Evolutionary conservation across 2,888 invertebrate genomes (phyloP), one percentile per base, ranked within the genome.

Genomic region (Zele albiditarsus): DNA sequence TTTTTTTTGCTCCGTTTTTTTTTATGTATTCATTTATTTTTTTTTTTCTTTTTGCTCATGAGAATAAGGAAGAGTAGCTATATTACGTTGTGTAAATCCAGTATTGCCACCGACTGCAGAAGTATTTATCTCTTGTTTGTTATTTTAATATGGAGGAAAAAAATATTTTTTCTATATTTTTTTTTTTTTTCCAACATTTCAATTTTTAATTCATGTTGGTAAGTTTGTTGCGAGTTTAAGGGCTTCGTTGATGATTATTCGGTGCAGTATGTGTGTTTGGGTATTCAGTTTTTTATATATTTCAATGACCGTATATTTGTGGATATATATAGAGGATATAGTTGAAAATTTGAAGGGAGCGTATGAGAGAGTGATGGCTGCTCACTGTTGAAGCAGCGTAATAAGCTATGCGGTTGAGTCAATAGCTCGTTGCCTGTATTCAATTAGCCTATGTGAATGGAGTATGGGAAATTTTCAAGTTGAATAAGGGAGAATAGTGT

Each of bases 81-180:
- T 2, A 5, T 10, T 23, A 23, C 53, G 23, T 20, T 20, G 20
- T 23, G 53, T 53, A 53, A 53, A 53, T 53, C 20, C 53, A 20
- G 20, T 23, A 20, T 20, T 53, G 23, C n/a, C n/a, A n/a, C 42
- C 12, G 42, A 2, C 20, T 20, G 53, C 5, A 49, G 2, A n/a
- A 53, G 53, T 53, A 53, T 46, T 46, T 46, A 5, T 53, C 20
- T 53, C 20, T 53, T 53, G 53, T 53, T 53, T 53, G 20, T 53
- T 38, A 38, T 38, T 53, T 53, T 23, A 53, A 5, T 12, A 42
- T 53, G 53, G 5, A 46, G 0, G 14, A 46, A n/a, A 53, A 20
- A 53, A 8, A 1, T 53, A 53, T 76, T 77, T 77, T 79, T 86
- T 83, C 82, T 81, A 82, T 83, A 84, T 84, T 85, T 75, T 16